Base-by-base conservation (phyloP, 2,888 invertebrate species). In the Drepana falcataria region DNA sequence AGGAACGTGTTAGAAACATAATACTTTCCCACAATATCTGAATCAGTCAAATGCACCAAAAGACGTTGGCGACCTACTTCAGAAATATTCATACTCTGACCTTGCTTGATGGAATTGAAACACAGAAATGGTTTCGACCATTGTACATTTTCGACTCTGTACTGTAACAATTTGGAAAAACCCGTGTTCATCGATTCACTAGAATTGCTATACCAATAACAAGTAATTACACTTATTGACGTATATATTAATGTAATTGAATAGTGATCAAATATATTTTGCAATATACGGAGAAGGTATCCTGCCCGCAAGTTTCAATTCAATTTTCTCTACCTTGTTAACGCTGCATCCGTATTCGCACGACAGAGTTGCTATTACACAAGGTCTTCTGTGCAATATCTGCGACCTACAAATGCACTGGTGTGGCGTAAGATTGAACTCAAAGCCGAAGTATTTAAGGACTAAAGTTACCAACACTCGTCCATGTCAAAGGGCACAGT, bases 351-450 rank as follows among this genome's bases (percentile, higher is more conserved):
- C 77, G 75, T 69, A 65, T 77, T 70, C 73, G 69, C 61, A 69
- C 70, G 61, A 69, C 69, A 72, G 73, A 77, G 77, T 73, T 72
- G 71, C 76, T 75, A 71, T 78, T 75, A 70, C 75, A 82, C 84
- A 85, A 86, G 86, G 84, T 81, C 79, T 71, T 68, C 75, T 70
- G 73, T 79, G 81, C 83, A 82, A 81, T 81, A 79, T 80, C 73
- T 72, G 71, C 83, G 84, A 83, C 87, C 87, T 83, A 87, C 80
- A 84, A 81, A 81, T 70, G 70, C 70, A 65, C 54, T 59, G 66
- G 60, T 59, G 54, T 64, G 56, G 68, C 63, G 65, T 71, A 66
- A 79, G 64, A 75, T 74, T 78, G 73, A 66, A 80, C 81, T 76
- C 65, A 80, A 65, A 71, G 67, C 65, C 68, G 51, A 55, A 56